Conservation (phyloP, 92 coral and sea anemone species). For the Porites rus region DNA sequence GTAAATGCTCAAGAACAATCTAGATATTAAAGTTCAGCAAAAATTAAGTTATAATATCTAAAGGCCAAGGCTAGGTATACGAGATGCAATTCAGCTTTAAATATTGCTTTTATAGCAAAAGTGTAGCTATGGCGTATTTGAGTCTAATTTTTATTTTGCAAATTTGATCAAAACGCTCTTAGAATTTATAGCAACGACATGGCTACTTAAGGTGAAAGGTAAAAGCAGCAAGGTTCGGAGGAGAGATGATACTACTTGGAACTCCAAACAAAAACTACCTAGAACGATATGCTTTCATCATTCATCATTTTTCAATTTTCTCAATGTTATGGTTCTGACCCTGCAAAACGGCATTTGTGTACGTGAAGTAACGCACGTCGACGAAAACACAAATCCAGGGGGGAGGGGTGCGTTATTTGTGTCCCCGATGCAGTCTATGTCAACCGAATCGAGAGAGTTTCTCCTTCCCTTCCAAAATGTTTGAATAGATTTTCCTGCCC, state of each 20-base stretch:
- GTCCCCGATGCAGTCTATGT: neutral
- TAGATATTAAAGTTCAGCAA: neutral
- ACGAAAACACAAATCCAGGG: neutral
- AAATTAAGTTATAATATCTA: neutral
- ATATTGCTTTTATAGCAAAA: neutral
- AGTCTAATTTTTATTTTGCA: neutral
- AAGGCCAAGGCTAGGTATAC: neutral
- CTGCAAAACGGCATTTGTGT: neutral
- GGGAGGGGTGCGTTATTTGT: neutral
- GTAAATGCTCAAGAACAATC: neutral
- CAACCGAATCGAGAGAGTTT: no score
- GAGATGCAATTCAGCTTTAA: neutral
- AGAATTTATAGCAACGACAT: no score
- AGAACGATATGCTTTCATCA: no score
- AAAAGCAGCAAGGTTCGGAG: neutral
- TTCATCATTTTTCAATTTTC: no score
- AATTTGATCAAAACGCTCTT: neutral
- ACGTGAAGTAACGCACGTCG: constrained; percentile 22
- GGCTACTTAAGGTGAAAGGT: neutral
- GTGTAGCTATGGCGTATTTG: neutral
- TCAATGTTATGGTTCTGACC: no score
- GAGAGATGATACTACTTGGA: neutral
- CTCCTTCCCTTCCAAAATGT: neutral
- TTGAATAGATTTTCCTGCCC: neutral
- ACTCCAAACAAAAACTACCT: neutral